A percentile compares a stretch with the other conserved stretches of the same genome.
These are phyloP conservation scores for Drosophila novamexicana DNA, from an alignment of 1,140 invertebrate species.

Conservation along the genomic window DNA sequence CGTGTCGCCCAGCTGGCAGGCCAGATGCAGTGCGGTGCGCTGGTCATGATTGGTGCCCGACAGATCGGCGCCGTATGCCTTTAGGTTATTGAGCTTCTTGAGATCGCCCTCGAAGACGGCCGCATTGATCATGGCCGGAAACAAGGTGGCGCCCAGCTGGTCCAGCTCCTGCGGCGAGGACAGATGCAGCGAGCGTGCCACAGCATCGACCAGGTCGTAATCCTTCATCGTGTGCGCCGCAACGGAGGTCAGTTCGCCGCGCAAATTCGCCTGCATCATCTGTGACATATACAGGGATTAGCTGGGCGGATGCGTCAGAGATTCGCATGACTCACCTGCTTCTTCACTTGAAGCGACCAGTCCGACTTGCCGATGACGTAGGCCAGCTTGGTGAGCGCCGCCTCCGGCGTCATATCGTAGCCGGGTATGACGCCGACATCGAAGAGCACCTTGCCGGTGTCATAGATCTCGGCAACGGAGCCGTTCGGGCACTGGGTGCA, in stretches of 20 bases:
- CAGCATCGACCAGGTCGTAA: constrained; percentile 87
- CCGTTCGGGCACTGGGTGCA: constrained; percentile 95
- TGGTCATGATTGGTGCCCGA: constrained; percentile 91
- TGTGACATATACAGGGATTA: constrained; percentile 62
- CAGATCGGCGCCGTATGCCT: constrained; percentile 89
- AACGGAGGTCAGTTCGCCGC: constrained; percentile 86
- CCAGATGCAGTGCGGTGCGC: constrained; percentile 93
- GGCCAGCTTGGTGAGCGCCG: constrained; percentile 95
- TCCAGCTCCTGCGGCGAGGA: constrained; percentile 89
- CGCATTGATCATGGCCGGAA: constrained; percentile 91
- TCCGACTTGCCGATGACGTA: constrained; percentile 95
- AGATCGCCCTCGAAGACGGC: constrained; percentile 89
- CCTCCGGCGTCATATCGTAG: constrained; percentile 97
- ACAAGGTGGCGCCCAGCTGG: constrained; percentile 90
- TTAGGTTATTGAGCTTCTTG: constrained; percentile 85
- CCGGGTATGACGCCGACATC: constrained; percentile 93
- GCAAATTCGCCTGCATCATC: constrained; percentile 92
- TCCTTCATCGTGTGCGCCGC: constrained; percentile 81
- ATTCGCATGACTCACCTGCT: constrained; percentile 74
- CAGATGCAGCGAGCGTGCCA: constrained; percentile 88
- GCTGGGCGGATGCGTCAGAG: not conserved
- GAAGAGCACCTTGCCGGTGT: constrained; percentile 89
- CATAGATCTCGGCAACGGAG: constrained; percentile 91
- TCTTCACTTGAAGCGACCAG: constrained; percentile 90
- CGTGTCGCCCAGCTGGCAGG: constrained; percentile 89